Evolutionary conservation across 2,888 invertebrate species (phyloP).

Genomic region (Thera obeliscata): DNA sequence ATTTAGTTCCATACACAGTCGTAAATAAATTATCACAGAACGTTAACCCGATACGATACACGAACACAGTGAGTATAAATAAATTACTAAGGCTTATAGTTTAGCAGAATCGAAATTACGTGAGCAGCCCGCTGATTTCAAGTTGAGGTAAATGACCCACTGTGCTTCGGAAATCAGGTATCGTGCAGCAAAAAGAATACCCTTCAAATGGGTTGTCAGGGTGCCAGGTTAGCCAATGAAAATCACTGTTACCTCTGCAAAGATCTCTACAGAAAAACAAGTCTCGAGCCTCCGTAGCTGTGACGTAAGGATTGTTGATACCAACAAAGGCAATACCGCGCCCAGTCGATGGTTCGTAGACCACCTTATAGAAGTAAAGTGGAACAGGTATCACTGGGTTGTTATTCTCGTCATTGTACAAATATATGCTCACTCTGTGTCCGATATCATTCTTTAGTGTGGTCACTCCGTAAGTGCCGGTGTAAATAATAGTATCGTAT

Average conservation of each 20-base stretch:
- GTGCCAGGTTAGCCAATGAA: constrained; percentile 85
- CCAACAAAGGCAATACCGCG: constrained; percentile 85
- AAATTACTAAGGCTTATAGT: constrained; percentile 12
- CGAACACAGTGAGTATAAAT: constrained; percentile 17
- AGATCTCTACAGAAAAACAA: constrained; percentile 79
- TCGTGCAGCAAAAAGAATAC: constrained; percentile 85
- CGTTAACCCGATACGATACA: constrained; percentile 31
- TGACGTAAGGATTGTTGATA: constrained; percentile 86
- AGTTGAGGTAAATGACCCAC: constrained; percentile 82
- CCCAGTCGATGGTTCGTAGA: constrained; percentile 77
- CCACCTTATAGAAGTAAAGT: constrained; percentile 79
- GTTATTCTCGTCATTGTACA: constrained; percentile 66
- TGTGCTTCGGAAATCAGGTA: constrained; percentile 78
- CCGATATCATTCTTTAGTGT: constrained; percentile 75
- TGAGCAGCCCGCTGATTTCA: constrained; percentile 68
- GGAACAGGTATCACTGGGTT: constrained; percentile 76
- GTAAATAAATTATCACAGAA: constrained; percentile 35
- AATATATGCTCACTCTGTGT: constrained; percentile 64
- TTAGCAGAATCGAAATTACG: constrained; percentile 40
- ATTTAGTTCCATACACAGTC: constrained; percentile 2
- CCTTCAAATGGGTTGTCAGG: constrained; percentile 77
- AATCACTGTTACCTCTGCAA: constrained; percentile 74
- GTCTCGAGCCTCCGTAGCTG: constrained; percentile 52
- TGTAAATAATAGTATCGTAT: constrained; percentile 79
- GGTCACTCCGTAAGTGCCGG: constrained; percentile 85